Evolutionary conservation across 2,113 vertebrate species (phyloP).

Genomic region (Toxotes jaculatrix): DNA sequence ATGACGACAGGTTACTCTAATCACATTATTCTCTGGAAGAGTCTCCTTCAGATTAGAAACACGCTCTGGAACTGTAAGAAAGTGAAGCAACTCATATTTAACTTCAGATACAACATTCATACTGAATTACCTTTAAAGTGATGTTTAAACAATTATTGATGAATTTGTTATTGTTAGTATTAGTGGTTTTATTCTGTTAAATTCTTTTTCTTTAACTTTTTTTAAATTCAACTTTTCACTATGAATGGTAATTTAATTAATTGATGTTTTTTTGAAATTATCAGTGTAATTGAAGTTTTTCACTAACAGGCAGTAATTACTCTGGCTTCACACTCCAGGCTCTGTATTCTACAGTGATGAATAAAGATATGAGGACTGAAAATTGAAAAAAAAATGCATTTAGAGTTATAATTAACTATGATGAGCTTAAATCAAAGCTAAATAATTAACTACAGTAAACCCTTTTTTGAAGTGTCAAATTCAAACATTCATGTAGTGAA

Average conservation of each 20-base stretch:
- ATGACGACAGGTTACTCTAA: slow-evolving; percentile 3
- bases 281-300: too few relatives aligned
- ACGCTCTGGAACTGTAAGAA: neutral
- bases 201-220: neutral
- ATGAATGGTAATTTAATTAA: neutral
- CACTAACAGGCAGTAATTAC: too few relatives aligned
- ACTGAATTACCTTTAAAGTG: neutral
- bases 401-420: neutral
- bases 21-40: slow-evolving; percentile 61
- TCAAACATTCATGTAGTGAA: neutral
- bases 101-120: neutral
- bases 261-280: neutral
- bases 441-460: neutral
- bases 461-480: neutral
- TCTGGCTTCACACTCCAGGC: too few relatives aligned
- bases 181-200: neutral
- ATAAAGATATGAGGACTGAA: too few relatives aligned
- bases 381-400: too few relatives aligned
- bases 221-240: neutral
- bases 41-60: rapidly evolving
- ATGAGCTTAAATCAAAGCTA: neutral
- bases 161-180: neutral
- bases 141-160: neutral
- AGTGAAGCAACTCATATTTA: neutral
- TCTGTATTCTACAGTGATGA: too few relatives aligned